Evolutionary conservation across 2,113 vertebrate genomes (phyloP), one percentile per base, ranked within the genome.

Genomic region (Odontesthes bonariensis): DNA sequence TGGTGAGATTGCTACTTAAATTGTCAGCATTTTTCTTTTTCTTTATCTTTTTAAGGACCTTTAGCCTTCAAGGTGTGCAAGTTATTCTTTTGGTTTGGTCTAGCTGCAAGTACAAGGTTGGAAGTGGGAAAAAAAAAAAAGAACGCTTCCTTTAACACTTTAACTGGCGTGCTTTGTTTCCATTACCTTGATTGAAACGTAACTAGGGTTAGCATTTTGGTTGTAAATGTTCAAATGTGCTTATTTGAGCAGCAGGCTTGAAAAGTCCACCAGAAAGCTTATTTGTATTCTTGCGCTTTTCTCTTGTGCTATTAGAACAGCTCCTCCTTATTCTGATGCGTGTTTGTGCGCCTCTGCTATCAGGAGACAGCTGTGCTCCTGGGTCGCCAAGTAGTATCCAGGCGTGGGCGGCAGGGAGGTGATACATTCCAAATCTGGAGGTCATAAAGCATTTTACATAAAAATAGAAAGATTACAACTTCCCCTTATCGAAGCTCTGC

Each of bases 351-450:
- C 61, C 33, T 38, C 42, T 77, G 53, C 70, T 84, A 73, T 90
- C 80, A 79, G 64, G 61, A 82, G 68, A 76, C 76, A 80, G 88
- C 85, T 87, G 88, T 81, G 67, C 67, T 79, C 58, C 53, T 72
- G 51, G 27, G 20, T 60, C 83, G 55, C 77, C 70, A 65, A 79
- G 70, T 72, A 66, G 76, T 79, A 88, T 83, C 66, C 51, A 85
- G 81, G 83, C 77, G 69, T 88, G 75, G 87, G 90, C 85, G 75
- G 83, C 72, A 87, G 80, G 81, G 87, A 90, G 85, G 85, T 84
- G 87, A 88, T 88, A 62, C 82, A 87, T 90, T 93, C 88, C 88
- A 91, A 88, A 89, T 93, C 88, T 92, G 91, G 83, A 90, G 82
- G 86, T 90, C 86, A 85, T 89, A 88, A 91, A 92, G 81, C 81